phyloP scores from a whole-genome alignment of 2,113 vertebrate genomes.

The Cathartes aura region DNA sequence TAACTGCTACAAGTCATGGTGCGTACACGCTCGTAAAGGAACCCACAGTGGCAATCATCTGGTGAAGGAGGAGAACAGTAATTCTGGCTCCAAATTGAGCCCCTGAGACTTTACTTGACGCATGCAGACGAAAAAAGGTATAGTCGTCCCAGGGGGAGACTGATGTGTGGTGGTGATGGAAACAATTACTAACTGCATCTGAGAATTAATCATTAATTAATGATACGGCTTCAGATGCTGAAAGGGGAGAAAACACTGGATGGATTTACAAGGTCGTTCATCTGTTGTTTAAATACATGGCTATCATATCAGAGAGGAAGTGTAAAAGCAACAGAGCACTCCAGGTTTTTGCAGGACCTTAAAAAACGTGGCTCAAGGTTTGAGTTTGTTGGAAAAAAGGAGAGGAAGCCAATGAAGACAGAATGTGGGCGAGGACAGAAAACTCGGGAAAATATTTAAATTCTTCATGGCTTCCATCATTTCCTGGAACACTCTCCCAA shows the following conservation, averaged over 20 bases:
- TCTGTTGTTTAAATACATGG: not conserved
- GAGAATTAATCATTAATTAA: conserved; percentile 41
- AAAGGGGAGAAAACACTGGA: not conserved
- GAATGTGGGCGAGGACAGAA: conserved; percentile 34
- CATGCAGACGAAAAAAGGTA: not conserved
- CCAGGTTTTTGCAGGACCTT: not conserved
- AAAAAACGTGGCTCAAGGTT: not conserved
- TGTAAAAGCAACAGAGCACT: not conserved
- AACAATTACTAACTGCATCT: not conserved
- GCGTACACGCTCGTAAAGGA: fast-evolving
- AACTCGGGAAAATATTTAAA: conserved; percentile 24
- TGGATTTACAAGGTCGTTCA: not conserved
- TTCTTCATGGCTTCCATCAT: conserved; percentile 35
- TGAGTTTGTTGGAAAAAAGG: not conserved
- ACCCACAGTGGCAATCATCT: fast-evolving
- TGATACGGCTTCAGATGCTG: not conserved
- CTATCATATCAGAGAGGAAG: not conserved
- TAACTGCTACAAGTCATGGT: not conserved
- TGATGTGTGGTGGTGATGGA: not conserved
- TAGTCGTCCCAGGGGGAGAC: not conserved
- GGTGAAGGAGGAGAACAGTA: not conserved
- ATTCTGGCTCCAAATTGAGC: not conserved
- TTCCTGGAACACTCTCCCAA: not conserved
- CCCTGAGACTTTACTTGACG: not conserved
- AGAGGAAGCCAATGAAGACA: not conserved